Evolutionary conservation across 2,888 invertebrate genomes (phyloP).

Genomic region (Cartodere bifasciata): DNA sequence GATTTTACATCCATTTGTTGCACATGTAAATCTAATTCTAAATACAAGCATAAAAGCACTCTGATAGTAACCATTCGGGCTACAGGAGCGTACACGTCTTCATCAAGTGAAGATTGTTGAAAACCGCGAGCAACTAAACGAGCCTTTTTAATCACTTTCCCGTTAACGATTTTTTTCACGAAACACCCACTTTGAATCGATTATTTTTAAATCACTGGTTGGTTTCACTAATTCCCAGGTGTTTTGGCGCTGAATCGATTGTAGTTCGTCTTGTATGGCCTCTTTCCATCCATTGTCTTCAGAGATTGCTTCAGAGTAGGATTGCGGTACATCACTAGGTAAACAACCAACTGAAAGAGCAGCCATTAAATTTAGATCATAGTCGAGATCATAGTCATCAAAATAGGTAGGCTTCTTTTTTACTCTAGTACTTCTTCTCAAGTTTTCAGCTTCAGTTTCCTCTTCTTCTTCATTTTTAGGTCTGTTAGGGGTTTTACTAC

Average conservation of each 20-base stretch:
- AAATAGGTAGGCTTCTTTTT: constrained; percentile 7
- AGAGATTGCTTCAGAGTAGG: constrained; percentile 11
- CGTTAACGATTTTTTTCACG: constrained; percentile 10
- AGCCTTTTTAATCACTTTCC: constrained; percentile 12
- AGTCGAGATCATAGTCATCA: constrained; percentile 11
- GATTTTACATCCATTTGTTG: constrained; percentile 21
- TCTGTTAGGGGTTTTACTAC: too few relatives aligned
- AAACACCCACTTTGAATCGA: constrained; percentile 16
- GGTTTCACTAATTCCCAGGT: constrained; percentile 12
- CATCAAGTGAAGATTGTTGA: constrained; percentile 6
- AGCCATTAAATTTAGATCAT: constrained; percentile 8
- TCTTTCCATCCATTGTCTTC: constrained; percentile 9
- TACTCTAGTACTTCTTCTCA: constrained; percentile 4
- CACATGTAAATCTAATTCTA: constrained; percentile 12
- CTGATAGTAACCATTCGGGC: constrained; percentile 18
- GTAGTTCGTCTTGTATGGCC: constrained; percentile 11
- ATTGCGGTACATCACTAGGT: constrained; percentile 5
- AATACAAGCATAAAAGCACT: constrained; percentile 14
- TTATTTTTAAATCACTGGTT: constrained; percentile 10
- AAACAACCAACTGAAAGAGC: constrained; percentile 9
- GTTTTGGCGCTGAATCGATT: constrained; percentile 11
- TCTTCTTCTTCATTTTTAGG: not conserved
- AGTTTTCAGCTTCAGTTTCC: not conserved
- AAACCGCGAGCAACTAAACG: constrained; percentile 14
- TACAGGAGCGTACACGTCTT: constrained; percentile 22